These are phyloP conservation scores for Chelonus formosanus DNA, from an alignment of 2,888 invertebrate genomes.

Conservation along the genomic window DNA sequence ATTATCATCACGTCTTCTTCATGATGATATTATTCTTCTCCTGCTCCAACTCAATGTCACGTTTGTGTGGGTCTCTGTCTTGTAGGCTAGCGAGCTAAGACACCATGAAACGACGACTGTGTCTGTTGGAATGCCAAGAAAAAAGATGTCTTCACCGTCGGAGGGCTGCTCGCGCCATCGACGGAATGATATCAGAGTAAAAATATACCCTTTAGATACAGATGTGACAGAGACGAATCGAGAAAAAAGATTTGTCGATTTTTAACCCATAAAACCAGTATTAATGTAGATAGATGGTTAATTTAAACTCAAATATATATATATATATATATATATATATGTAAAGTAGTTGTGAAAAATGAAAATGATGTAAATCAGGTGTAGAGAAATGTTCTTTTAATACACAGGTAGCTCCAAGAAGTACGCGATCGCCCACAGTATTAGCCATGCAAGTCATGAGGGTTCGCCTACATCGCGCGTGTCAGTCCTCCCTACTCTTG, in stretches of 20 bases:
- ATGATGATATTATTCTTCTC: not conserved
- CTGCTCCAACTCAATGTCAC: not conserved
- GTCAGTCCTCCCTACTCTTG: slow-evolving; percentile 23
- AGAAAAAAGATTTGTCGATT: not conserved
- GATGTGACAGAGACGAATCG: slow-evolving; percentile 8
- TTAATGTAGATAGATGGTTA: too few relatives aligned
- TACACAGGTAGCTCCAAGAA: slow-evolving; percentile 7
- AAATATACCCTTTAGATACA: not conserved
- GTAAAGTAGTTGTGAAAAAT: too few relatives aligned
- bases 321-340: too few relatives aligned
- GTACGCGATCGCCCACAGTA: slow-evolving; percentile 5
- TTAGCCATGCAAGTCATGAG: slow-evolving; percentile 10
- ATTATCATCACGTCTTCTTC: not conserved
- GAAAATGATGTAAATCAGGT: slow-evolving; percentile 10
- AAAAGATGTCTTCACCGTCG: slow-evolving; percentile 30
- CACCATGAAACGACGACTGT: slow-evolving; percentile 27
- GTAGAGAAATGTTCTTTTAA: slow-evolving; percentile 4
- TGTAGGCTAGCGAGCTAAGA: not conserved
- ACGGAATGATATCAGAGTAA: slow-evolving; percentile 15
- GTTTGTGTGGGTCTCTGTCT: too few relatives aligned
- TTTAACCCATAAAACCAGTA: not conserved
- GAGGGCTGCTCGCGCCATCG: slow-evolving; percentile 21
- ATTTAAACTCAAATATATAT: too few relatives aligned
- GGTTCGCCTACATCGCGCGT: slow-evolving; percentile 32
- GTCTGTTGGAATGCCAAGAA: slow-evolving; percentile 28